Evolutionary conservation across 2,797 vertebrate genomes (phyloP).

Genomic region (Neopelma chrysocephalum): DNA sequence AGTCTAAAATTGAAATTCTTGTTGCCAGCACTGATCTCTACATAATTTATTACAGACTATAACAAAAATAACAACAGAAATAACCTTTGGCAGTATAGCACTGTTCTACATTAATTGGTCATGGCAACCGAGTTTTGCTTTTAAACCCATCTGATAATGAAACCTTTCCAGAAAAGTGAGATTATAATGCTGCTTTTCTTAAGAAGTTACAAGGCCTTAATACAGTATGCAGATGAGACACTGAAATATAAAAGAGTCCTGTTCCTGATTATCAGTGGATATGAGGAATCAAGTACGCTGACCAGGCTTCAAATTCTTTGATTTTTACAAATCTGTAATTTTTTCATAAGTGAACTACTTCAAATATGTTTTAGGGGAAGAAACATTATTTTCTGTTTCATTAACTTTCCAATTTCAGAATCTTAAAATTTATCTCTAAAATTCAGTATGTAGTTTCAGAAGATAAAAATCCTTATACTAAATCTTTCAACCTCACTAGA

Average conservation of each 20-base stretch:
- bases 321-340: not conserved
- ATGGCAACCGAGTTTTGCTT: not conserved
- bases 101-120: not conserved
- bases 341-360: not conserved
- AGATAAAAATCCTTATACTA: not conserved
- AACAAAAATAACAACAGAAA: not conserved
- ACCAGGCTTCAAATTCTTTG: not conserved
- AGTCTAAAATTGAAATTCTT: not conserved
- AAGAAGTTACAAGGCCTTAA: not conserved
- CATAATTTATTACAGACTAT: not conserved
- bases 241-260: not conserved
- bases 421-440: not conserved
- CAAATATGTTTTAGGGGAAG: not conserved
- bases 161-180: not conserved
- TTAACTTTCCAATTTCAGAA: not conserved
- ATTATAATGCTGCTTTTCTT: not conserved
- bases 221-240: not conserved
- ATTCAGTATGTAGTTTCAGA: not conserved
- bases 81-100: not conserved
- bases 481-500: not conserved
- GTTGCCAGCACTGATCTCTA: not conserved
- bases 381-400: not conserved
- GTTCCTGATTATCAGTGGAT: not conserved
- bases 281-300: not conserved
- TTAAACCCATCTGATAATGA: not conserved